Conservation (phyloP, 2,113 vertebrate genomes). For the Ptilorrhoa leucosticta region DNA sequence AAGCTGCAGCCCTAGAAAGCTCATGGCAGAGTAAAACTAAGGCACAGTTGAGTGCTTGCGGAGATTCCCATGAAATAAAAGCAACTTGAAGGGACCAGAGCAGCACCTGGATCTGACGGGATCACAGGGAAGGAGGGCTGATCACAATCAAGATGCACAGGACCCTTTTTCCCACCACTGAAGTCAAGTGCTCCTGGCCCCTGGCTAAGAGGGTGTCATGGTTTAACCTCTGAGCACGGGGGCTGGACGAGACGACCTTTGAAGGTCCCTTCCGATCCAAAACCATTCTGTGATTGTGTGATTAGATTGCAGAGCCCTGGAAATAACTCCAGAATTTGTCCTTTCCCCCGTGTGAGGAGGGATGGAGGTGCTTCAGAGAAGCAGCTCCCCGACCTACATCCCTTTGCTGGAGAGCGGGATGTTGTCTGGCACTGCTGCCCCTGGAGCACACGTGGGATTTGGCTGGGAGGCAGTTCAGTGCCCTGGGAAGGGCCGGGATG, state of each 20-base stretch:
- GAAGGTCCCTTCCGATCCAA: not conserved
- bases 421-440: not conserved
- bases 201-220: not conserved
- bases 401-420: fast-evolving
- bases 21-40: not conserved
- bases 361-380: not conserved
- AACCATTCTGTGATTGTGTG: not conserved
- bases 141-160: not conserved
- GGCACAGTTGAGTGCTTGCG: not conserved
- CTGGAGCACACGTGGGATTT: not conserved
- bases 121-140: not conserved
- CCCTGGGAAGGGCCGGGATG: not conserved
- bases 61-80: not conserved
- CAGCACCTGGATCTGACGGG: not conserved
- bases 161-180: not conserved
- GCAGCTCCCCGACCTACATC: not conserved
- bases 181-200: not conserved
- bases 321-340: not conserved
- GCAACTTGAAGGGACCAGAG: not conserved
- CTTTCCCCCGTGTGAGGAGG: fast-evolving
- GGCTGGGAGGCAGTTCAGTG: not conserved
- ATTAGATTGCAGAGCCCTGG: not conserved
- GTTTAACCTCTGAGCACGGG: not conserved
- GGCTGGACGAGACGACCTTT: not conserved
- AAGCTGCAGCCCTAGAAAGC: not conserved